These are phyloP conservation scores for Chlorops oryzae DNA, from an alignment of 1,140 invertebrate genomes.

Conservation along the genomic window DNA sequence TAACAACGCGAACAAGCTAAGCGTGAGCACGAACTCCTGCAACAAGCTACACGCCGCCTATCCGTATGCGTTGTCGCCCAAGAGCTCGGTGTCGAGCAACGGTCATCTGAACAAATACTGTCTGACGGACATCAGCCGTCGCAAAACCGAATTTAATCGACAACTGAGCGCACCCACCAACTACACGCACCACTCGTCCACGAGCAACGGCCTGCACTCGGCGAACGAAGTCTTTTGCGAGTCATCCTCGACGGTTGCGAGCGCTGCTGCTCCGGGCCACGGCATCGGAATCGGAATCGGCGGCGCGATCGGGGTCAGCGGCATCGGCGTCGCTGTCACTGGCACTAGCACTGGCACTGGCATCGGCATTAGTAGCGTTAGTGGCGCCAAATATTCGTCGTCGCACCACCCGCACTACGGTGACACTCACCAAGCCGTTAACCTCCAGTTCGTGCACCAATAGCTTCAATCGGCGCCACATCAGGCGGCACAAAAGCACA, in stretches of 20 bases:
- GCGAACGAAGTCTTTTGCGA: conserved; percentile 35
- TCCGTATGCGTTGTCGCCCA: conserved; percentile 35
- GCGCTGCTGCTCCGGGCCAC: conserved; percentile 20
- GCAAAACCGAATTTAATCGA: conserved; percentile 47
- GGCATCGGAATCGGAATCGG: conserved; percentile 13
- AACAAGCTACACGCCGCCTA: conserved; percentile 34
- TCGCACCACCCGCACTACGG: conserved; percentile 30
- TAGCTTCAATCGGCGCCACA: conserved; percentile 43
- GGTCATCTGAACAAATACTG: conserved; percentile 45
- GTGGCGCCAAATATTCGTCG: conserved; percentile 17
- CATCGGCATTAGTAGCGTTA: neutral
- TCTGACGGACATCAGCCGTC: conserved; percentile 42
- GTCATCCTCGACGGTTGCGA: conserved; percentile 43
- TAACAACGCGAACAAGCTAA: conserved; percentile 26
- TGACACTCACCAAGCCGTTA: conserved; percentile 29
- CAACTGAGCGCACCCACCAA: conserved; percentile 45
- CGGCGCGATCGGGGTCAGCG: conserved; percentile 17
- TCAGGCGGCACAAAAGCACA: conserved; percentile 38
- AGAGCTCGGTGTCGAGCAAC: conserved; percentile 44
- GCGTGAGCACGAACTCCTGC: conserved; percentile 44
- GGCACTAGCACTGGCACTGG: conserved; percentile 1
- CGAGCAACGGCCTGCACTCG: conserved; percentile 36
- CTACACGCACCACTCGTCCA: conserved; percentile 35
- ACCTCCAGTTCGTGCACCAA: conserved; percentile 46
- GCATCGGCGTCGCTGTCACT: conserved; percentile 5